Conservation (phyloP, 2,888 invertebrate species). For the Chrysomela aeneicollis region DNA sequence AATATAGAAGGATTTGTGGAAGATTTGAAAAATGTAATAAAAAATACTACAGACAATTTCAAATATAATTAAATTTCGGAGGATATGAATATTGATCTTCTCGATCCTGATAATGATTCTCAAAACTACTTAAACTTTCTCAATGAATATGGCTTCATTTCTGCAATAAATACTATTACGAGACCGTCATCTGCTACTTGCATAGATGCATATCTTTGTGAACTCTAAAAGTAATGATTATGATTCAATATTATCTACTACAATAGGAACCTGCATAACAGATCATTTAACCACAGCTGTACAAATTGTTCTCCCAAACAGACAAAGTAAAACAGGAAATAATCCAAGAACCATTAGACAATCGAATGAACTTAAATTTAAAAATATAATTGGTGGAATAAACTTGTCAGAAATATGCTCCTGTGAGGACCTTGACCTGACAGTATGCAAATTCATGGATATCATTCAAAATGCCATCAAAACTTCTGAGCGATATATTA, state of each 20-base stretch:
- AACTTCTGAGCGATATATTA: neutral
- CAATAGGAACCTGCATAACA: neutral
- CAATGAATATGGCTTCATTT: no score
- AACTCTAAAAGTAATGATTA: neutral
- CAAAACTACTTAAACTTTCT: no score
- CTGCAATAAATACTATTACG: no score
- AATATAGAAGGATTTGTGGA: no score
- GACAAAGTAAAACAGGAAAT: neutral
- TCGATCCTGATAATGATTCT: no score
- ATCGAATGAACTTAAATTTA: neutral
- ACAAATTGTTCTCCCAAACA: neutral
- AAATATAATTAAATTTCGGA: no score
- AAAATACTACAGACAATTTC: no score
- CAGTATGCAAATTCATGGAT: neutral
- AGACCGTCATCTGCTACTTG: no score
- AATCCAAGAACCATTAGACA: neutral
- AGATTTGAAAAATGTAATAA: no score
- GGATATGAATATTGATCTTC: no score
- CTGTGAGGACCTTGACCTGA: neutral
- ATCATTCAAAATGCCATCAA: neutral
- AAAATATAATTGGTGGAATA: no score
- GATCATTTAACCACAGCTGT: neutral
- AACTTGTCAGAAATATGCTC: neutral
- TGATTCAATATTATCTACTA: neutral
- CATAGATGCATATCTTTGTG: no score